Conservation (phyloP, 1,140 invertebrate genomes). For the Lasaia peninsularis region DNA sequence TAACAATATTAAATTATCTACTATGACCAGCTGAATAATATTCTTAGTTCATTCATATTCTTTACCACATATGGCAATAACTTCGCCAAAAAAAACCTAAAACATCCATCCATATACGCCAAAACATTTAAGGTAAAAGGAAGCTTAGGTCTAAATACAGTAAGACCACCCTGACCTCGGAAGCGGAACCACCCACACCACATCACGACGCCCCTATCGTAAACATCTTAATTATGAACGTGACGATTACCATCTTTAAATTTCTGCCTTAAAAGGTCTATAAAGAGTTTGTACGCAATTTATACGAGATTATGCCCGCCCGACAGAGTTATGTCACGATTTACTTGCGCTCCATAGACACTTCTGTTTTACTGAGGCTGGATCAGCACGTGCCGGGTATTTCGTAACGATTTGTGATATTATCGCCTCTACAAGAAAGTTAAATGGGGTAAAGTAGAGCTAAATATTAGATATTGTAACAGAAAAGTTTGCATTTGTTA, state of each 20-base stretch:
- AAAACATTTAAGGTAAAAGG: not conserved
- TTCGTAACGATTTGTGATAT: conserved; percentile 34
- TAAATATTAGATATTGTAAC: not conserved
- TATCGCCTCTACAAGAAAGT: conserved; percentile 16
- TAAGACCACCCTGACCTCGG: conserved; percentile 63
- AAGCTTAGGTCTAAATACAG: conserved; percentile 5
- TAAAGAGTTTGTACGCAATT: conserved; percentile 74
- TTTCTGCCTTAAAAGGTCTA: conserved; percentile 75
- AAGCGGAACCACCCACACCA: conserved; percentile 70
- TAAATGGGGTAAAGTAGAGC: conserved; percentile 2
- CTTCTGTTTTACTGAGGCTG: conserved; percentile 54
- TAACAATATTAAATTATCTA: no score
- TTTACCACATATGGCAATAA: no score
- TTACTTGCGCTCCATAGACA: conserved; percentile 47
- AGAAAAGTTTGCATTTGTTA: not conserved
- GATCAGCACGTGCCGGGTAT: conserved; percentile 41
- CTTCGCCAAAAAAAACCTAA: no score
- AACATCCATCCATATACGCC: no score
- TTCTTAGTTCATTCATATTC: no score
- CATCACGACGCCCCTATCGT: conserved; percentile 62
- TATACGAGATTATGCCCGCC: conserved; percentile 67
- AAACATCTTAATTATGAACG: conserved; percentile 73
- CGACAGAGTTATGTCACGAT: conserved; percentile 66
- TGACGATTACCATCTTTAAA: conserved; percentile 74
- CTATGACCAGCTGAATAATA: no score